Evolutionary conservation across 2,797 vertebrate genomes (phyloP), one percentile per base, ranked within the genome.

Genomic region (Lacerta bilineata): DNA sequence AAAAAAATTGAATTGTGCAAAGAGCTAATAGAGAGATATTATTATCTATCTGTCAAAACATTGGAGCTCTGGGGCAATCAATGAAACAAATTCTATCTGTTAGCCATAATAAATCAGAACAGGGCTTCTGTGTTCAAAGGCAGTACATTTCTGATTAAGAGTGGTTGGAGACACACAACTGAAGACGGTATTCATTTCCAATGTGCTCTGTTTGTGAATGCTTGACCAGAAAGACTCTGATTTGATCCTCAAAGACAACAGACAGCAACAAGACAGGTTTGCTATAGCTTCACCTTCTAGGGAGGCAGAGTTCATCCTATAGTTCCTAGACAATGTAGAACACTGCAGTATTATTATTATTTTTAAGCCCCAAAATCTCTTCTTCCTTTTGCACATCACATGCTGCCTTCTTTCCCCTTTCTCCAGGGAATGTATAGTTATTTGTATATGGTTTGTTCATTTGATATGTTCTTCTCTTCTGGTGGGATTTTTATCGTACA

Each of bases 1-100:
- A 29, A 43, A 83, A 83, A 41, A 18, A 18, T 1, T 64, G 61
- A 18, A 41, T 8, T 82, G 10, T 69, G 13, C 61, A 64, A 23
- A 64, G 27, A 50, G 23, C 15, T 3, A 11, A 36, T 8, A 72
- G 43, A 59, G 29, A 55, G 20, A 74, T 55, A 74, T 74, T 75
- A 50, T 50, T 83, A 43, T 36, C 33, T 75, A 8, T 50, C 71
- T 61, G 46, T 59, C 33, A 74, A 55, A 84, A 15, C 4, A 23
- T 4, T 83, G 25, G 68, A 36, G 6, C 20, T 36, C n/a, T 25
- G 23, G 20, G n/a, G n/a, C 46, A 84, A 15, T 74, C 33, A 2
- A 50, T 74, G 64, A 74, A 59, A 84, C 46, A 39, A 74, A 84
- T 71, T 55, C 17, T 83, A 66, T 46, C 27, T 83, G n/a, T 74